phyloP scores from a whole-genome alignment of 1,140 invertebrate genomes.

The Psix sp. region DNA sequence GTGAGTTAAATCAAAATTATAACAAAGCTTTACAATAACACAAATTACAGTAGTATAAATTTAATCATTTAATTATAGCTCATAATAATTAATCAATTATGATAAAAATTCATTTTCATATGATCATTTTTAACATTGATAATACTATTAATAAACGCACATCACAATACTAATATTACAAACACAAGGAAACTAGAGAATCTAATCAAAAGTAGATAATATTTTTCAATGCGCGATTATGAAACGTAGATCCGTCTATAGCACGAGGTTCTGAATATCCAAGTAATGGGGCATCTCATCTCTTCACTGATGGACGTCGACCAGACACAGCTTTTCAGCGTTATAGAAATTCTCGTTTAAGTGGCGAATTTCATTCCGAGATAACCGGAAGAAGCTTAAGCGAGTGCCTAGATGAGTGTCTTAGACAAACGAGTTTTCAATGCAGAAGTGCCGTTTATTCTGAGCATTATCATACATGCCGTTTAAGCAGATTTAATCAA shows the following conservation, averaged over 20 bases:
- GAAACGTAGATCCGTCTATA: conserved; percentile 74
- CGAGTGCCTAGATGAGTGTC: conserved; percentile 92
- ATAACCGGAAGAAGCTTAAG: conserved; percentile 90
- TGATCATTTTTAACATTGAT: no score
- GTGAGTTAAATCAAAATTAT: conserved; percentile 79
- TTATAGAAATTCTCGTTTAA: conserved; percentile 88
- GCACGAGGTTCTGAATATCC: conserved; percentile 89
- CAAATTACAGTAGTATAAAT: background rate
- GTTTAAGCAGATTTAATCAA: conserved; percentile 90
- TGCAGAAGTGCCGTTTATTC: conserved; percentile 92
- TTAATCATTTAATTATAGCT: conserved; percentile 5
- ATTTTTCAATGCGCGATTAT: conserved; percentile 68
- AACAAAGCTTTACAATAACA: background rate
- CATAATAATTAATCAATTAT: conserved; percentile 7
- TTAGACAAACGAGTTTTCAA: conserved; percentile 90
- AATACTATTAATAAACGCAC: conserved; percentile 11
- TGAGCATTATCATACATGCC: conserved; percentile 88
- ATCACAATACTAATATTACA: conserved; percentile 19
- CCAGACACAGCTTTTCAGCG: conserved; percentile 93
- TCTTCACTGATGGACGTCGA: conserved; percentile 86
- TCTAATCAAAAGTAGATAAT: conserved; percentile 13
- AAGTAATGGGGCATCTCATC: conserved; percentile 88
- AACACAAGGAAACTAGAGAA: conserved; percentile 5
- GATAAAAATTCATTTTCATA: no score
- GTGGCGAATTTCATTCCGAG: conserved; percentile 92